These are phyloP conservation scores for Caenorhabditis auriculariae DNA, from an alignment of 2,888 invertebrate genomes.

Conservation along the genomic window DNA sequence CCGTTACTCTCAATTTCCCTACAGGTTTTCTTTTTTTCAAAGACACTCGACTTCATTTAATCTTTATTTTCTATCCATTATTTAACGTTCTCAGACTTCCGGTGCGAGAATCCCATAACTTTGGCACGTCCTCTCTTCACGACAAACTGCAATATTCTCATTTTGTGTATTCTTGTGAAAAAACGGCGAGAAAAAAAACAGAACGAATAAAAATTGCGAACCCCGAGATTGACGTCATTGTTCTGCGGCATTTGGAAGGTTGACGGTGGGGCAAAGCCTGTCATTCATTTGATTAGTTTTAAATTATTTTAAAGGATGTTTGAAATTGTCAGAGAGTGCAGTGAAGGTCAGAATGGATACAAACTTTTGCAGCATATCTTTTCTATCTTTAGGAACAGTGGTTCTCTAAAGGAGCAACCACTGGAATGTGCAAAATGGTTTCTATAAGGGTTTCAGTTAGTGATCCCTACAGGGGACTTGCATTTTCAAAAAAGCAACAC, in stretches of 20 bases:
- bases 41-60: too few relatives aligned
- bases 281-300: not conserved
- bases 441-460: not conserved
- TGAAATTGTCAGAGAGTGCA: too few relatives aligned
- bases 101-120: slow-evolving; percentile 24
- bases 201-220: slow-evolving; percentile 2
- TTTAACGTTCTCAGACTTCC: slow-evolving; percentile 20
- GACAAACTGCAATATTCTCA: slow-evolving; percentile 19
- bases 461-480: not conserved
- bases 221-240: slow-evolving; percentile 13
- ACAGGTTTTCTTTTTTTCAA: too few relatives aligned
- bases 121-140: slow-evolving; percentile 19
- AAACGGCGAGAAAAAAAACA: too few relatives aligned
- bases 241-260: slow-evolving; percentile 12
- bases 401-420: not conserved
- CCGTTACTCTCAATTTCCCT: too few relatives aligned
- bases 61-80: too few relatives aligned
- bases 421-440: not conserved
- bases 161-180: too few relatives aligned
- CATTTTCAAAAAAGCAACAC: not conserved
- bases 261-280: slow-evolving; percentile 19
- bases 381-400: not conserved
- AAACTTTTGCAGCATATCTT: too few relatives aligned
- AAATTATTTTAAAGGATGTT: too few relatives aligned
- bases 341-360: too few relatives aligned